A percentile compares a stretch with the other conserved stretches of the same genome.
phyloP scores from a whole-genome alignment of 2,113 vertebrate species.

The Rana temporaria region DNA sequence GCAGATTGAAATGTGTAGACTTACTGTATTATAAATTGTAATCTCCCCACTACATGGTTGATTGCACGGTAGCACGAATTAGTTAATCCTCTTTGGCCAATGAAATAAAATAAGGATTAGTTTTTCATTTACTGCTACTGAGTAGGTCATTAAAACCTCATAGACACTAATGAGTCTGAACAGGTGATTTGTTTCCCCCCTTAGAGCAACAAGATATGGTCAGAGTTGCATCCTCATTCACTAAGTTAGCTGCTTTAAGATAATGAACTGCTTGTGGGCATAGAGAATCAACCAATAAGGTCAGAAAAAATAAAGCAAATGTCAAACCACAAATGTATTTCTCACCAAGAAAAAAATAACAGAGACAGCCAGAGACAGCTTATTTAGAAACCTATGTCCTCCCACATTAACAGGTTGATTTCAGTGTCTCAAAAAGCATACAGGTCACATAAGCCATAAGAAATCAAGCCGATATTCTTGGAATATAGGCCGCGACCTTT shows the following conservation, averaged over 20 bases:
- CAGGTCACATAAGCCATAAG: conserved; percentile 91
- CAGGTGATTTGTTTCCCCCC: conserved; percentile 66
- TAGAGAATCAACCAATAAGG: background rate
- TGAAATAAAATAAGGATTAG: conserved; percentile 71
- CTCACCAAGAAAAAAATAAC: conserved; percentile 55
- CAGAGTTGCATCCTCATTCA: conserved; percentile 57
- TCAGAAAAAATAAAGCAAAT: conserved; percentile 2
- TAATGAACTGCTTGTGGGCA: background rate
- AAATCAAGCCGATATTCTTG: conserved; percentile 82
- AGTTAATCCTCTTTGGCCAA: conserved; percentile 68
- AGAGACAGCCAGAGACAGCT: conserved; percentile 68
- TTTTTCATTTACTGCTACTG: conserved; percentile 70
- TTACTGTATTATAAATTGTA: conserved; percentile 68
- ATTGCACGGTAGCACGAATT: conserved; percentile 67
- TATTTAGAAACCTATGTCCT: conserved; percentile 72
- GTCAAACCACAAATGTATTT: conserved; percentile 60
- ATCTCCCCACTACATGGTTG: conserved; percentile 60
- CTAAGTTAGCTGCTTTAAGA: conserved; percentile 8
- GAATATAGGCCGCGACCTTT: conserved; percentile 76
- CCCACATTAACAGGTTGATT: conserved; percentile 63
- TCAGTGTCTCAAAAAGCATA: conserved; percentile 85
- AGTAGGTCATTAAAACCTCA: conserved; percentile 69
- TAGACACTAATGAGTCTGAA: conserved; percentile 69
- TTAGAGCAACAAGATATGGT: conserved; percentile 62
- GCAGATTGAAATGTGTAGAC: conserved; percentile 69